Percentiles rank a stretch among this genome's conserved stretches.
Evolutionary conservation across 2,113 vertebrate genomes (phyloP).

Genomic region (Pseudolaguvia tuberculata): DNA sequence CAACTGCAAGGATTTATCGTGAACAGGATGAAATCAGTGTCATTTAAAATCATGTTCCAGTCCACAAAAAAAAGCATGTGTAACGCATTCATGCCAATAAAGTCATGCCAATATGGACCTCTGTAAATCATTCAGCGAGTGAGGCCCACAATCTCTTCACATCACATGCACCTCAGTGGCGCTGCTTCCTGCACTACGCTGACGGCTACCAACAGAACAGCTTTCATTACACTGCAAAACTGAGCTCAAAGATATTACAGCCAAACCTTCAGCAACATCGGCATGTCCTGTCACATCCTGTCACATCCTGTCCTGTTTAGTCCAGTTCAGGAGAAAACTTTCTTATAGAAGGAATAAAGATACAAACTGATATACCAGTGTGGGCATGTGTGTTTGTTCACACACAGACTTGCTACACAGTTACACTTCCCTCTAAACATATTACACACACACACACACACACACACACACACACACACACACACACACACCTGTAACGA

Average conservation of each 20-base stretch:
- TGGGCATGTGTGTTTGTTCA: background rate
- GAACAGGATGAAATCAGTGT: constrained; percentile 44
- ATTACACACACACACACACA: background rate
- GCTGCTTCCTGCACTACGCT: constrained; percentile 23
- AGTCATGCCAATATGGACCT: constrained; percentile 37
- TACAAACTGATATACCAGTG: constrained; percentile 22
- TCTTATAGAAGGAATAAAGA: background rate
- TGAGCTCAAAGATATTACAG: constrained; percentile 19
- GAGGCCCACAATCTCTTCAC: constrained; percentile 21
- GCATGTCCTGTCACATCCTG: constrained; percentile 6
- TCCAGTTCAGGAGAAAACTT: constrained; percentile 10
- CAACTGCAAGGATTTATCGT: constrained; percentile 53
- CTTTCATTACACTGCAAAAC: background rate
- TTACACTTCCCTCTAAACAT: constrained; percentile 1
- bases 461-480: background rate
- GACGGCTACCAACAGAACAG: constrained; percentile 16
- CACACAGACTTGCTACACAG: constrained; percentile 2
- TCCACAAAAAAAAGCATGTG: constrained; percentile 51
- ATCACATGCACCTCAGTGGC: constrained; percentile 14
- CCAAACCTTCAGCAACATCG: constrained; percentile 18
- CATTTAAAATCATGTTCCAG: constrained; percentile 51
- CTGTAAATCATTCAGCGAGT: constrained; percentile 29
- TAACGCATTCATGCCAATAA: constrained; percentile 41
- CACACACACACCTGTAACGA: background rate
- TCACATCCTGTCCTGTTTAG: background rate